A percentile compares a stretch with the other conserved stretches of the same genome.
Evolutionary conservation across 2,797 vertebrate species (phyloP).

Genomic region (Tangara arthus): DNA sequence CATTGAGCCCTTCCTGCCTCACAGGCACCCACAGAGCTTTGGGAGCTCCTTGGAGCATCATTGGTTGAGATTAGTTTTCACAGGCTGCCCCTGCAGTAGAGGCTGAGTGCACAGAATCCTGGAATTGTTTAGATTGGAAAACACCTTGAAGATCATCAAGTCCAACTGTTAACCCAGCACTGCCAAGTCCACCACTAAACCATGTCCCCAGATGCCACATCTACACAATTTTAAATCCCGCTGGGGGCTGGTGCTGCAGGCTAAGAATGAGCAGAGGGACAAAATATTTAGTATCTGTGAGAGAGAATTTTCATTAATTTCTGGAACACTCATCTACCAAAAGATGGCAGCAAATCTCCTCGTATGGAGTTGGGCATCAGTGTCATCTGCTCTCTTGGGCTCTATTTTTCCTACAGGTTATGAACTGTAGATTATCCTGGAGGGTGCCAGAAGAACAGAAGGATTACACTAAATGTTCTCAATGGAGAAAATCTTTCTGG

Average conservation of each 20-base stretch:
- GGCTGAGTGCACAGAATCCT: background rate
- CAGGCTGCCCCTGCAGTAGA: background rate
- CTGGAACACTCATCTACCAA: background rate
- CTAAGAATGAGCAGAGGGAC: background rate
- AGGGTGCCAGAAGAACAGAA: background rate
- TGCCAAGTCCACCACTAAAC: background rate
- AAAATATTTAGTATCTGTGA: accelerated
- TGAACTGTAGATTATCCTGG: background rate
- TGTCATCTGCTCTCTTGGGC: background rate
- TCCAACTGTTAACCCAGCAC: background rate
- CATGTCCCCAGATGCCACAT: accelerated
- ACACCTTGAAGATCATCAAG: background rate
- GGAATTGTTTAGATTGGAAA: background rate
- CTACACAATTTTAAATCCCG: background rate
- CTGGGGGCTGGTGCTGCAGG: background rate
- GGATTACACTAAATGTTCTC: background rate
- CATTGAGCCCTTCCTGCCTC: background rate
- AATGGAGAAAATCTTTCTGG: background rate
- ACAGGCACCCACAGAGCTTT: accelerated
- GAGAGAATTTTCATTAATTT: background rate
- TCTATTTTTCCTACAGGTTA: background rate
- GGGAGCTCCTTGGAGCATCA: background rate
- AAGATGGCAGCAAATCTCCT: conserved; percentile 65
- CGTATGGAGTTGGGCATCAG: accelerated
- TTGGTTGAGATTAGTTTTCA: background rate